phyloP scores from a whole-genome alignment of 2,888 invertebrate species.

The Acanthosepion lycidas region DNA sequence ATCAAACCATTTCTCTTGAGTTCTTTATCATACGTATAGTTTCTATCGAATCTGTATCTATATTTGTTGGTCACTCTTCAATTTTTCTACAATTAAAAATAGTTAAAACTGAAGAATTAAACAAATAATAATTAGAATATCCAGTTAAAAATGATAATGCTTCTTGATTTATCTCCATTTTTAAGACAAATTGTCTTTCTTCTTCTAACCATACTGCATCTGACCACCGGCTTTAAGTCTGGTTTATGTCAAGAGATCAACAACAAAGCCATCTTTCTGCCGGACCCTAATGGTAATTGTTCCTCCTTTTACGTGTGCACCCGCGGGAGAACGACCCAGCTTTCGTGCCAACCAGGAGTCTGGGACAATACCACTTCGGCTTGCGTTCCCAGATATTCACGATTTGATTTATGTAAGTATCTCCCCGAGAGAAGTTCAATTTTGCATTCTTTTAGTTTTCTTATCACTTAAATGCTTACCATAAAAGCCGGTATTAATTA shows the following conservation, averaged over 20 bases:
- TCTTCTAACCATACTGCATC: background rate
- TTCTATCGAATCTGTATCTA: too few relatives aligned
- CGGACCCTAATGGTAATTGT: slow-evolving; percentile 14
- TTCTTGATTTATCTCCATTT: background rate
- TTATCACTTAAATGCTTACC: too few relatives aligned
- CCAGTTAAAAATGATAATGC: background rate
- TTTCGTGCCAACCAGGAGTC: slow-evolving; percentile 25
- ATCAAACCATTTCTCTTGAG: too few relatives aligned
- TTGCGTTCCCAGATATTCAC: background rate
- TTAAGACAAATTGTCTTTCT: background rate
- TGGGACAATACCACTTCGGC: background rate
- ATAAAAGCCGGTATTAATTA: too few relatives aligned
- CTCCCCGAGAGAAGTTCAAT: background rate
- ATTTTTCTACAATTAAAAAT: background rate
- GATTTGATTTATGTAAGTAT: slow-evolving; percentile 34
- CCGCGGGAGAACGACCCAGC: background rate
- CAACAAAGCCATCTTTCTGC: slow-evolving; percentile 24
- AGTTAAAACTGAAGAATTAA: too few relatives aligned
- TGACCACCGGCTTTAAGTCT: background rate
- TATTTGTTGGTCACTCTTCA: background rate
- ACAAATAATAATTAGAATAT: background rate
- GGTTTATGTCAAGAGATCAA: background rate
- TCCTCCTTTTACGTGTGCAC: background rate
- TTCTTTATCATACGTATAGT: too few relatives aligned
- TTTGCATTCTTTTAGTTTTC: background rate